Conservation (phyloP, 30 jellyfish, hydroid and myxozoan species). For the Chironex yamaguchii region DNA sequence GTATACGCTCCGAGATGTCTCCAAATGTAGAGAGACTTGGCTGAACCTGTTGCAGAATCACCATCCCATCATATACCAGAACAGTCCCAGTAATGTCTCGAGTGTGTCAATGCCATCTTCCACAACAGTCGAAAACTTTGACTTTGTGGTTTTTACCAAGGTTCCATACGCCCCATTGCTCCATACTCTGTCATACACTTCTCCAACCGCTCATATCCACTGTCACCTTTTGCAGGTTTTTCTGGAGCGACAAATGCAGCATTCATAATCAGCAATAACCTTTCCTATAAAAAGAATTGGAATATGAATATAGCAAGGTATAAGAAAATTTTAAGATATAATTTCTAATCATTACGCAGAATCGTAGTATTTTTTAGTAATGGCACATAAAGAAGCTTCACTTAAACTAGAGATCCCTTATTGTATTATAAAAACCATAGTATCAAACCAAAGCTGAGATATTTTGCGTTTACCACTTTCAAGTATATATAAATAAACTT, state of each 20-base stretch:
- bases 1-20: constrained; percentile 1
- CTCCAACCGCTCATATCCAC: constrained; percentile 35
- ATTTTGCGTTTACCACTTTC: background rate
- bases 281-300: background rate
- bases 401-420: no score
- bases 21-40: background rate
- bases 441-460: background rate
- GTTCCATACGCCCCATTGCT: constrained; percentile 34
- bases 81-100: constrained; percentile 15
- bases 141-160: constrained; percentile 10
- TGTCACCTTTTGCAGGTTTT: constrained; percentile 10
- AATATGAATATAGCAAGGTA: background rate
- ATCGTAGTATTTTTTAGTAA: no score
- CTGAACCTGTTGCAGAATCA: constrained; percentile 15
- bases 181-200: constrained; percentile 35
- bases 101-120: constrained; percentile 11
- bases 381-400: no score
- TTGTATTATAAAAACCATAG: background rate
- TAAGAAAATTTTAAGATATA: no score
- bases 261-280: constrained; percentile 38
- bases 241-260: constrained; percentile 33
- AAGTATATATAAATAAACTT: no score
- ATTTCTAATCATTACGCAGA: no score
- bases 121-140: constrained; percentile 7
- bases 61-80: constrained; percentile 28